Percentiles rank a stretch among this genome's conserved stretches.
Evolutionary conservation across 2,888 invertebrate species (phyloP).

Genomic region (Leistus spinibarbis): DNA sequence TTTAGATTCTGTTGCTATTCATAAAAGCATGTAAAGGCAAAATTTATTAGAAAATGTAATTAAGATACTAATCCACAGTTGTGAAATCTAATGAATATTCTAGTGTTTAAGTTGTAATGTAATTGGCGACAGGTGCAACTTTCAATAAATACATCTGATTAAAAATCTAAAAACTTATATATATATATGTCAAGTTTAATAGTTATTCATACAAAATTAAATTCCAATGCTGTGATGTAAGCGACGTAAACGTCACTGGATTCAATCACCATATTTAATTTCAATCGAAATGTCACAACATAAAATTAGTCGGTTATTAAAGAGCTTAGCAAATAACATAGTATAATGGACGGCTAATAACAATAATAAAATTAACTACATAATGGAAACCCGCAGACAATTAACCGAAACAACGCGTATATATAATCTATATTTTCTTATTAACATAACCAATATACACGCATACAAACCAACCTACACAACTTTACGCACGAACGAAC

Average conservation of each 20-base stretch:
- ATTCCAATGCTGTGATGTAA: background rate
- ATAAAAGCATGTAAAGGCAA: background rate
- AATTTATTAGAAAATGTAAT: background rate
- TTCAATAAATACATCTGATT: background rate
- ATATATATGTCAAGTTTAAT: background rate
- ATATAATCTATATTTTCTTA: background rate
- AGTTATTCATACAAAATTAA: background rate
- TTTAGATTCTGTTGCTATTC: background rate
- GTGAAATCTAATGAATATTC: background rate
- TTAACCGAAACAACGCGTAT: background rate
- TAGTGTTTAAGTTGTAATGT: background rate
- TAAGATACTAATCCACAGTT: background rate
- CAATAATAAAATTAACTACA: background rate
- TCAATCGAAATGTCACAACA: too few species aligned
- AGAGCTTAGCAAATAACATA: background rate
- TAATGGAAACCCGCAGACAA: background rate
- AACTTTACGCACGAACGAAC: background rate
- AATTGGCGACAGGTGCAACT: background rate
- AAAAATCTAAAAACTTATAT: too few species aligned
- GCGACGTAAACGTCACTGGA: background rate
- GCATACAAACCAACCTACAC: background rate
- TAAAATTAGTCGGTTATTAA: too few species aligned
- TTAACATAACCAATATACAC: background rate
- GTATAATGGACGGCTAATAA: background rate
- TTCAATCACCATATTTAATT: background rate